Evolutionary conservation across 2,888 invertebrate genomes (phyloP).

Genomic region (Erebia epiphron): DNA sequence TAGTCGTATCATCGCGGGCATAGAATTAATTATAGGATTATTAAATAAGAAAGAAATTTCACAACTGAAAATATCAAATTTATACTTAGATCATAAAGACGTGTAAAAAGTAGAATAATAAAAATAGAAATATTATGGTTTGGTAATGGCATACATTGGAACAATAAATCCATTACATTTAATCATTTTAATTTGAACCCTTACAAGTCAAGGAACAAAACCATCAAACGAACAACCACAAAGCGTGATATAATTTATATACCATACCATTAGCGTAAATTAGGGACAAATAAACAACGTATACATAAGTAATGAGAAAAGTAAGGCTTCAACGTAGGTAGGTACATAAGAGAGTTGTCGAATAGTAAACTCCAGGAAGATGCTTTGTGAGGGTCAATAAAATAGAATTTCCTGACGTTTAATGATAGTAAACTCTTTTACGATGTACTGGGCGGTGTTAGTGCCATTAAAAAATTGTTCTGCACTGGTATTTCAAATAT

Average conservation of each 20-base stretch:
- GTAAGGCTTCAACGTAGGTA: background rate
- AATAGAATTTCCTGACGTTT: slow-evolving; percentile 59
- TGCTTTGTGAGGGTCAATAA: slow-evolving; percentile 55
- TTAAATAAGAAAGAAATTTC: no score
- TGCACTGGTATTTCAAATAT: background rate
- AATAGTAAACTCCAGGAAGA: slow-evolving; percentile 53
- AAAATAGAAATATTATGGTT: no score
- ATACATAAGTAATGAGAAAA: background rate
- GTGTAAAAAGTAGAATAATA: no score
- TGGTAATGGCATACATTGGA: no score
- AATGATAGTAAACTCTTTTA: slow-evolving; percentile 68
- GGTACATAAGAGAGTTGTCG: background rate
- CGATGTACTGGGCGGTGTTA: slow-evolving; percentile 54
- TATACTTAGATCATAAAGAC: no score
- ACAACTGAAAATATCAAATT: no score
- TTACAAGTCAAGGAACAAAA: background rate
- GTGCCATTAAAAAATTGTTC: slow-evolving; percentile 39
- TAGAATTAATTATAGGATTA: no score
- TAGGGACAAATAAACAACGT: slow-evolving; percentile 28
- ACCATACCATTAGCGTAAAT: background rate
- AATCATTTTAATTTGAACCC: no score
- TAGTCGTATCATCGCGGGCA: no score
- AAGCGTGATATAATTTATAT: background rate
- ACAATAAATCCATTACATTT: no score
- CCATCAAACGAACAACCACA: background rate